These are phyloP conservation scores for Choreutis nemorana DNA, from an alignment of 2,888 invertebrate species.

Conservation along the genomic window DNA sequence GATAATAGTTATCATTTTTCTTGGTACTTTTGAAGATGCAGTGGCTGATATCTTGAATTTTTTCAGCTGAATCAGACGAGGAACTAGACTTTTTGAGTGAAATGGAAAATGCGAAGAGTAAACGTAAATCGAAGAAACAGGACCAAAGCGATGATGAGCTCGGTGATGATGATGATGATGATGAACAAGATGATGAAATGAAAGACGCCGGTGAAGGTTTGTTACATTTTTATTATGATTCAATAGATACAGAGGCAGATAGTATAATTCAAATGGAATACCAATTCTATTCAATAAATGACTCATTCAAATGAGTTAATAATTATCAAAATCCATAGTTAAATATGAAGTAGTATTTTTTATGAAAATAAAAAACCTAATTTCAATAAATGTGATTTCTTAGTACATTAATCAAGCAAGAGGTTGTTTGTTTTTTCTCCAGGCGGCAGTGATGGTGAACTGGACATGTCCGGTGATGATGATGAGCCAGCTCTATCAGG, in stretches of 20 bases:
- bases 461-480: constrained; percentile 48
- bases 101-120: constrained; percentile 40
- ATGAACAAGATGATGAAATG: constrained; percentile 35
- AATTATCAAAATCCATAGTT: neutral
- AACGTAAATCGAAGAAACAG: constrained; percentile 22
- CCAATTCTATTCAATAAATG: no score
- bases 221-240: constrained; percentile 6
- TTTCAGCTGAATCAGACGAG: constrained; percentile 46
- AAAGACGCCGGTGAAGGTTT: constrained; percentile 32
- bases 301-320: no score
- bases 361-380: neutral
- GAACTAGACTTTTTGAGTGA: constrained; percentile 76
- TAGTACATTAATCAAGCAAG: neutral
- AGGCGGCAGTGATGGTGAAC: constrained; percentile 39
- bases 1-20: no score
- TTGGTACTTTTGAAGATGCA: no score
- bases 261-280: no score
- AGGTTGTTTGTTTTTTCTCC: neutral
- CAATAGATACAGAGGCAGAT: no score
- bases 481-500: constrained; percentile 45
- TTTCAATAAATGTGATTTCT: constrained; percentile 1
- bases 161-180: constrained; percentile 33
- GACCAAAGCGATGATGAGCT: constrained; percentile 23
- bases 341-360: neutral
- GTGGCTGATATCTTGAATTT: no score